A percentile compares a stretch with the other conserved stretches of the same genome.
These are phyloP conservation scores for Lydus trimaculatus DNA, from an alignment of 2,888 invertebrate genomes.

Conservation along the genomic window DNA sequence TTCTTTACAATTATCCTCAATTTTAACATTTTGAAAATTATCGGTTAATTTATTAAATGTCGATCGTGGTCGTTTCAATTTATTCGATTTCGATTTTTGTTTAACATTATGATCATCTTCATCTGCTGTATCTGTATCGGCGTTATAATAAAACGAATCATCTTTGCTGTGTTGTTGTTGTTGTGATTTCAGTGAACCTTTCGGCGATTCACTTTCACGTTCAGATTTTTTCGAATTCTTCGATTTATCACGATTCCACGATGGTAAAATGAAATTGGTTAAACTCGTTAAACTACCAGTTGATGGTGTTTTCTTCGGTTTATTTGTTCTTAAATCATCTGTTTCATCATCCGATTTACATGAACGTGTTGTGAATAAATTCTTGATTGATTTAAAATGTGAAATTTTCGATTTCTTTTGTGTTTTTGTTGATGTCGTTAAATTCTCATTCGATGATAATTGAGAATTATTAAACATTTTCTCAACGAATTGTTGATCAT, in stretches of 20 bases:
- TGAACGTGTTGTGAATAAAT: slow-evolving; percentile 45
- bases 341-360: slow-evolving; percentile 56
- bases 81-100: slow-evolving; percentile 24
- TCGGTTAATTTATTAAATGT: neutral
- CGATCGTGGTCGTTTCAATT: slow-evolving; percentile 19
- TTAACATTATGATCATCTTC: slow-evolving; percentile 41
- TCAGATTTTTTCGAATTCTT: slow-evolving; percentile 51
- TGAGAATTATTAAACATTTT: slow-evolving; percentile 42
- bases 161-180: neutral
- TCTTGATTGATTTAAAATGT: slow-evolving; percentile 49
- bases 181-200: slow-evolving; percentile 56
- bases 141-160: slow-evolving; percentile 35
- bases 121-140: slow-evolving; percentile 50
- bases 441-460: neutral
- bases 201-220: slow-evolving; percentile 68
- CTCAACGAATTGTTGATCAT: slow-evolving; percentile 44
- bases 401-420: slow-evolving; percentile 45
- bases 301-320: slow-evolving; percentile 44
- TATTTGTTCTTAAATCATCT: slow-evolving; percentile 40
- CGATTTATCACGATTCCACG: slow-evolving; percentile 47
- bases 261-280: slow-evolving; percentile 51
- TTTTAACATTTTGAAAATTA: slow-evolving; percentile 3
- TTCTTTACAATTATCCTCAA: slow-evolving; percentile 53
- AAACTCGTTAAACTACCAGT: slow-evolving; percentile 54
- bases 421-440: neutral